Percentiles rank a stretch among this genome's conserved stretches.
Evolutionary conservation across 2,888 invertebrate genomes (phyloP).

Genomic region (Calephelis perditalis): DNA sequence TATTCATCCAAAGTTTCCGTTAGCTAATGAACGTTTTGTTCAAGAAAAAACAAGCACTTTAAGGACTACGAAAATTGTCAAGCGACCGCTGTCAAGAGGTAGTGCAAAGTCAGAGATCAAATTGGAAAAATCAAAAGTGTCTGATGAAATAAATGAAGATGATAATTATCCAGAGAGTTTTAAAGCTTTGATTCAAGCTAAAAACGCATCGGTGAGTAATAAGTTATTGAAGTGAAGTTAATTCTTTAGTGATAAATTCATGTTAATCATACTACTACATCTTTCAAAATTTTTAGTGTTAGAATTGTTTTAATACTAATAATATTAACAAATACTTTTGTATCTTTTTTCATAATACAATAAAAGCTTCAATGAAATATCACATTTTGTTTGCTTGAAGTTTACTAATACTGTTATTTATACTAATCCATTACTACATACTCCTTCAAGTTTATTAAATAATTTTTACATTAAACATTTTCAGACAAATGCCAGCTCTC

Average conservation of each 20-base stretch:
- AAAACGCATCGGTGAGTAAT: constrained; percentile 70
- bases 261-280: too few species aligned
- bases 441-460: neutral
- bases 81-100: constrained; percentile 48
- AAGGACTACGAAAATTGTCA: constrained; percentile 51
- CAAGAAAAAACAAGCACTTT: constrained; percentile 44
- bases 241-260: neutral
- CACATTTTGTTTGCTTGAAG: constrained; percentile 2
- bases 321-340: neutral
- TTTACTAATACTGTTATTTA: constrained; percentile 10
- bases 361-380: constrained; percentile 4
- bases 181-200: constrained; percentile 80
- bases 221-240: constrained; percentile 3
- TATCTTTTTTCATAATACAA: constrained; percentile 6
- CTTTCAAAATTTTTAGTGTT: too few species aligned
- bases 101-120: constrained; percentile 42
- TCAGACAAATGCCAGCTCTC: constrained; percentile 71
- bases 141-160: constrained; percentile 78
- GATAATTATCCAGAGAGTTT: constrained; percentile 83
- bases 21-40: constrained; percentile 41
- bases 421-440: constrained; percentile 1
- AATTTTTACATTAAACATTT: constrained; percentile 33
- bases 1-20: constrained; percentile 27
- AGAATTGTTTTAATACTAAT: neutral
- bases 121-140: constrained; percentile 38